Evolutionary conservation across 2,888 invertebrate species (phyloP).

Genomic region (Pyrocoelia pectoralis): DNA sequence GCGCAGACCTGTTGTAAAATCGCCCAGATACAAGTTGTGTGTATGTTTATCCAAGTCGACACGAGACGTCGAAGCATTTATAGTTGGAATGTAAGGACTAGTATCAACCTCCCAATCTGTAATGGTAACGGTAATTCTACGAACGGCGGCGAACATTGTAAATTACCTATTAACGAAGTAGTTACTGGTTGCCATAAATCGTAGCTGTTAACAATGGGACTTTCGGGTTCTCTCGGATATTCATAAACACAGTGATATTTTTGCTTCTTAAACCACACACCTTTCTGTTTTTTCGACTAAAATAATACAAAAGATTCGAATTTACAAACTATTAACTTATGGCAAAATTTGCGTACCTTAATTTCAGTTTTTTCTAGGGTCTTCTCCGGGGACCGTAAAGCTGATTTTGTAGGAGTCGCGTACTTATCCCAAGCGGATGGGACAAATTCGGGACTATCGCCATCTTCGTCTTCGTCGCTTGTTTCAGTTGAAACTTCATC

Average conservation of each 20-base stretch:
- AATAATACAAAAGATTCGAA: slow-evolving; percentile 1
- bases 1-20: slow-evolving; percentile 44
- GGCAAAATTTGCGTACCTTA: slow-evolving; percentile 17
- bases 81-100: slow-evolving; percentile 47
- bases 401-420: slow-evolving; percentile 78
- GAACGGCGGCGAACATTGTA: too few relatives aligned
- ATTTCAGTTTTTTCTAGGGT: slow-evolving; percentile 49
- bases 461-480: slow-evolving; percentile 67
- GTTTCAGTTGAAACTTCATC: slow-evolving; percentile 48
- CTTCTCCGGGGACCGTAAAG: slow-evolving; percentile 70
- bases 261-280: slow-evolving; percentile 82
- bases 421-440: slow-evolving; percentile 85
- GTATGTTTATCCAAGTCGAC: slow-evolving; percentile 41
- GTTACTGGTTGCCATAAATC: slow-evolving; percentile 57
- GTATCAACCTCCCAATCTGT: slow-evolving; percentile 60
- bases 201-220: slow-evolving; percentile 54
- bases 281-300: slow-evolving; percentile 52
- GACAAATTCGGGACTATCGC: slow-evolving; percentile 73
- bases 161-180: slow-evolving; percentile 57
- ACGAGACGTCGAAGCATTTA: slow-evolving; percentile 8
- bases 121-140: slow-evolving; percentile 28
- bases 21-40: slow-evolving; percentile 49
- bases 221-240: slow-evolving; percentile 77
- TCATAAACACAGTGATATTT: slow-evolving; percentile 86
- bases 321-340: background rate